These are phyloP conservation scores for Euzophera pinguis DNA, from an alignment of 2,888 invertebrate species.

Conservation along the genomic window DNA sequence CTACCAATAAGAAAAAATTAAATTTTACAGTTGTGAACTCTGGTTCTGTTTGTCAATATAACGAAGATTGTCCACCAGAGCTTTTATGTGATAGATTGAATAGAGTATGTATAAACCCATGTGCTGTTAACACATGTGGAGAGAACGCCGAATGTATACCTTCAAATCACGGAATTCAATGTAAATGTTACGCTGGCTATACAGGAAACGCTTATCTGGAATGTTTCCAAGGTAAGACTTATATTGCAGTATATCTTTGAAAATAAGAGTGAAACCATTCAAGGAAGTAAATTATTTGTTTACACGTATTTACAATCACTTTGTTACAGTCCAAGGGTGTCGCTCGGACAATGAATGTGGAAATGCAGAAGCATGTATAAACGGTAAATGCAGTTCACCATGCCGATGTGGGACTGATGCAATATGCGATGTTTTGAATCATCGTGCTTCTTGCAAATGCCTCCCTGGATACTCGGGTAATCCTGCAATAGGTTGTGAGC, in stretches of 20 bases:
- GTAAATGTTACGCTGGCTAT: conserved; percentile 86
- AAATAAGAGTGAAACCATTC: too few species aligned
- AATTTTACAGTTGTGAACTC: conserved; percentile 52
- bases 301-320: conserved; percentile 7
- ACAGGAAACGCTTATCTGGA: conserved; percentile 88
- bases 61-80: conserved; percentile 94
- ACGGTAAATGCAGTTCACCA: conserved; percentile 87
- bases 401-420: conserved; percentile 90
- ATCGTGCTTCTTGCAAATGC: conserved; percentile 90
- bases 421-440: conserved; percentile 89
- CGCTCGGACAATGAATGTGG: conserved; percentile 85
- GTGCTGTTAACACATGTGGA: conserved; percentile 88
- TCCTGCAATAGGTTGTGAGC: conserved; percentile 84
- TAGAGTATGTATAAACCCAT: conserved; percentile 90
- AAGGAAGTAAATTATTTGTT: too few species aligned
- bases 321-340: conserved; percentile 83
- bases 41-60: conserved; percentile 88
- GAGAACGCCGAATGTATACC: conserved; percentile 90
- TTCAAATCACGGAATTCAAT: conserved; percentile 87
- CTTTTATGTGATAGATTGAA: conserved; percentile 91
- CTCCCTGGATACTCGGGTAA: conserved; percentile 90
- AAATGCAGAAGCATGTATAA: conserved; percentile 87
- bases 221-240: conserved; percentile 80
- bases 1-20: too few species aligned
- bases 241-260: too few species aligned